Conservation (phyloP, 2,797 vertebrate species). For the Mormyrus hasselquistii region DNA sequence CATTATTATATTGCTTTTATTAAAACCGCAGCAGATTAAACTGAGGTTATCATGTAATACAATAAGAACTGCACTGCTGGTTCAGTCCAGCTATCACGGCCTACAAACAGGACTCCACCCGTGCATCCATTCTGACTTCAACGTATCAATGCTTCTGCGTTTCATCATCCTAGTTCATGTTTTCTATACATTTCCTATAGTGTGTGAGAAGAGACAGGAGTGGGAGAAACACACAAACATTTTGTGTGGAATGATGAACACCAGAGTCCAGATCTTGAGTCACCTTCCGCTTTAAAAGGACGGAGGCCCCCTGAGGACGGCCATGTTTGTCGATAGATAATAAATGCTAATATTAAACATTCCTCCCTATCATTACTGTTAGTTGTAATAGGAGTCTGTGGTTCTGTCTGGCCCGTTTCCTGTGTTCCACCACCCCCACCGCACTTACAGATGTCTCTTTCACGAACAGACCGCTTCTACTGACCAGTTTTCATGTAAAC, state of each 20-base stretch:
- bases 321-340: neutral
- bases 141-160: neutral
- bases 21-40: neutral
- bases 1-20: neutral
- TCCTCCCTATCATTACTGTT: neutral
- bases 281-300: neutral
- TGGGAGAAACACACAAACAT: neutral
- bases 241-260: neutral
- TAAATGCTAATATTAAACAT: constrained; percentile 6
- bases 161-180: neutral
- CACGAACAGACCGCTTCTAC: neutral
- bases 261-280: neutral
- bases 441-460: neutral
- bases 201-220: neutral
- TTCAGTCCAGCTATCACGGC: neutral
- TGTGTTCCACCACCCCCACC: neutral
- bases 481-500: neutral
- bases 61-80: neutral
- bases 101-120: neutral
- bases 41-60: neutral
- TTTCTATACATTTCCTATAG: neutral
- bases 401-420: neutral
- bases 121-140: neutral
- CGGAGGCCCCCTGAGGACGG: neutral
- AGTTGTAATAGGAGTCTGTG: neutral